These are phyloP conservation scores for Apis dorsata DNA, from an alignment of 1,140 invertebrate species.

Conservation along the genomic window DNA sequence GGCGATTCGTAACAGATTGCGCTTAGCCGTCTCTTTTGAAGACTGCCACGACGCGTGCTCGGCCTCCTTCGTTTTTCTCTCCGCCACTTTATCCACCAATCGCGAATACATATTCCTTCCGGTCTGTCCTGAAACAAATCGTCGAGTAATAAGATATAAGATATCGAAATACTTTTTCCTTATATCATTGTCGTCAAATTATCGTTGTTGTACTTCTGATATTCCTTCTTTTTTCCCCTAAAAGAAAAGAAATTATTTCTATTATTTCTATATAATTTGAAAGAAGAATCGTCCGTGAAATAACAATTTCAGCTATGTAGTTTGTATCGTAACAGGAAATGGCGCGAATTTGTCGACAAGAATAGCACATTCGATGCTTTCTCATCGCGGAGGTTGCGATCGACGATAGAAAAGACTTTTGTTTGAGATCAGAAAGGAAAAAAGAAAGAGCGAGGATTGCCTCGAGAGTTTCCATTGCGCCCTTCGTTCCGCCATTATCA, in stretches of 20 bases:
- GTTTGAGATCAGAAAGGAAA: conserved; percentile 13
- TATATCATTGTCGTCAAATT: too few relatives aligned
- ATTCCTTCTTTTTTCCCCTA: too few relatives aligned
- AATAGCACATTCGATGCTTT: not conserved
- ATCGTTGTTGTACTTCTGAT: too few relatives aligned
- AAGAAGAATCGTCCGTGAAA: not conserved
- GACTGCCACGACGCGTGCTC: conserved; percentile 26
- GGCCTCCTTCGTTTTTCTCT: conserved; percentile 27
- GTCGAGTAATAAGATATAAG: not conserved
- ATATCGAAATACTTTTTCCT: too few relatives aligned
- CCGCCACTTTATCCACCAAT: not conserved
- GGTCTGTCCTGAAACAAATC: not conserved
- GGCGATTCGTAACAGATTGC: conserved; percentile 38
- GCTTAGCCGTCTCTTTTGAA: conserved; percentile 16
- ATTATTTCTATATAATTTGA: not conserved
- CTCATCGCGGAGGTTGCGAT: not conserved
- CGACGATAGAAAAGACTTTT: conserved; percentile 39
- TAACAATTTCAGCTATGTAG: not conserved
- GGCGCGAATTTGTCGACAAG: too few relatives aligned
- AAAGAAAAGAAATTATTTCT: too few relatives aligned
- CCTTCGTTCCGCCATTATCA: conserved; percentile 53
- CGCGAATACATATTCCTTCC: not conserved
- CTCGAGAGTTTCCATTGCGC: conserved; percentile 35
- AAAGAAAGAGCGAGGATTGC: conserved; percentile 35
- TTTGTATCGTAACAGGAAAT: not conserved